Percentiles rank a stretch among this genome's conserved stretches.
These are phyloP conservation scores for Oligia fasciuncula DNA, from an alignment of 2,888 invertebrate genomes.

Conservation along the genomic window DNA sequence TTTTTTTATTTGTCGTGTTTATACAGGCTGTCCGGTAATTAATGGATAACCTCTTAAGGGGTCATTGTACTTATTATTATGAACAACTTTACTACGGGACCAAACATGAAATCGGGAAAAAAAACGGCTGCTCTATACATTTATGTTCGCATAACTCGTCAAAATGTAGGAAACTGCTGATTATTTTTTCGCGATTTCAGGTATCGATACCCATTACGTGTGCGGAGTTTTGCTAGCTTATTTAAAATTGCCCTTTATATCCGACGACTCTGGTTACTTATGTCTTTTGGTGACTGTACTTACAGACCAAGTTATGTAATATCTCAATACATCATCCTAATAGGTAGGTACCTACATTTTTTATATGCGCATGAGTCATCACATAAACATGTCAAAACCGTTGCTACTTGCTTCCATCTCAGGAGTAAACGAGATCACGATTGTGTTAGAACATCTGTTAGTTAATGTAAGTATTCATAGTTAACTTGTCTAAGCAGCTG, in stretches of 20 bases:
- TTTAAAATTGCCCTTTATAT: no score
- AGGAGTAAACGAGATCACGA: conserved; percentile 46
- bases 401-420: conserved; percentile 53
- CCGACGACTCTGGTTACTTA: neutral
- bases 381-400: conserved; percentile 49
- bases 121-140: no score
- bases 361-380: conserved; percentile 58
- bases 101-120: no score
- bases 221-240: neutral
- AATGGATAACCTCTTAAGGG: no score
- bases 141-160: no score
- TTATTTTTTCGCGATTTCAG: no score
- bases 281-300: neutral
- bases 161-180: no score
- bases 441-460: conserved; percentile 60
- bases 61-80: no score
- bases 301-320: conserved; percentile 28
- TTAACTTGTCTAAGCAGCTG: conserved; percentile 22
- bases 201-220: neutral
- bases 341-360: conserved; percentile 27
- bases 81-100: no score
- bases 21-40: no score
- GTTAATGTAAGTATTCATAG: conserved; percentile 50
- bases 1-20: neutral
- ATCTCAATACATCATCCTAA: conserved; percentile 35